Evolutionary conservation across 2,113 vertebrate species (phyloP), one percentile per base, ranked within the genome.

Genomic region (Loxodonta africana): DNA sequence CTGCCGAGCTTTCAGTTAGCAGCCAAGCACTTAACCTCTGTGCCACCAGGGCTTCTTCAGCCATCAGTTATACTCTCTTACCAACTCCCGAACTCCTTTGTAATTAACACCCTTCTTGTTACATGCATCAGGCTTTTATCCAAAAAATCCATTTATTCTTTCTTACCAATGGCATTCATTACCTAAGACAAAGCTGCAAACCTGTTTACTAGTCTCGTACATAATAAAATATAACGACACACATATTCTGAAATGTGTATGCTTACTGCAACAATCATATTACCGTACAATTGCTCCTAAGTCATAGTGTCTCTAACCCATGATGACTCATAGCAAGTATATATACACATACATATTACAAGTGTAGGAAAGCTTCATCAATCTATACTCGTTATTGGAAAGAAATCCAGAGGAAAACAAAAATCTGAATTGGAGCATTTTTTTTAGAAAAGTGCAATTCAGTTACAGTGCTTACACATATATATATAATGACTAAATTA

Each of bases 391-490:
- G 87, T 76, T 77, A 83, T 3, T 83, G 8, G 48, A 69, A 80
- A 30, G 60, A 91, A 95, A 83, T 18, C 0, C 17, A 86, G 62
- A 67, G 6, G 6, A 41, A 88, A 76, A 91, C 85, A 94, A 80
- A 95, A 80, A 63, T 89, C 23, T 69, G 33, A 85, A 73, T 12
- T 89, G 25, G 30, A 60, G 1, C 46, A 48, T 11, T 4, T 44
- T 90, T 88, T 84, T 51, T 9, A 83, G 14, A 93, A 53, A 76
- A 76, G 4, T 57, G 37, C 8, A 80, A 91, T 83, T 93, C 94
- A 78, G 94, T 74, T 77, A 28, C 62, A 93, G 89, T 67, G 15
- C 33, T 83, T 93, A 93, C 26, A 87, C 20, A 80, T 48, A 74
- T 20, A 74, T 20, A 65, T n/a, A 73, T 9, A 90, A 80, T 86